phyloP scores from a whole-genome alignment of 2,113 vertebrate species.

The Amia ocellicauda region DNA sequence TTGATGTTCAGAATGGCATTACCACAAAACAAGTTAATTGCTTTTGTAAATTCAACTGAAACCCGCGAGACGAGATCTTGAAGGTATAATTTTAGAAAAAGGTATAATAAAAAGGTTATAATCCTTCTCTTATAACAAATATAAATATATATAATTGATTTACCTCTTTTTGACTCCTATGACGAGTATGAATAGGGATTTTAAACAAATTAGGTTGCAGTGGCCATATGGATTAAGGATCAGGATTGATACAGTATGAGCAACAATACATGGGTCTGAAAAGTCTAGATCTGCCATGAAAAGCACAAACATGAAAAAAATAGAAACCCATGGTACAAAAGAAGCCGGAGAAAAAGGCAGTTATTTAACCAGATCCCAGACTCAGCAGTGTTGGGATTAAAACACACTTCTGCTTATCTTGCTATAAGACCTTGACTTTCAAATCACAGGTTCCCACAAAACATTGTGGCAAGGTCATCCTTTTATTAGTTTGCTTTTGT shows the following conservation, averaged over 20 bases:
- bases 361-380: constrained; percentile 68
- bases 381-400: constrained; percentile 71
- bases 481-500: constrained; percentile 58
- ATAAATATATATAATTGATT: too few relatives aligned
- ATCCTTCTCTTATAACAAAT: constrained; percentile 38
- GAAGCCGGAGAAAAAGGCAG: constrained; percentile 59
- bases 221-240: constrained; percentile 40
- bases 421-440: constrained; percentile 61
- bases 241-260: constrained; percentile 57
- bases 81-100: constrained; percentile 39
- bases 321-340: constrained; percentile 63
- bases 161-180: too few relatives aligned
- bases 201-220: too few relatives aligned
- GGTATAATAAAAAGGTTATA: constrained; percentile 29
- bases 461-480: constrained; percentile 62
- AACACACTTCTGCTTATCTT: constrained; percentile 66
- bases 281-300: constrained; percentile 52
- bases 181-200: too few relatives aligned
- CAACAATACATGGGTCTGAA: constrained; percentile 60
- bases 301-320: constrained; percentile 49
- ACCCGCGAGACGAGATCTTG: constrained; percentile 48
- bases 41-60: constrained; percentile 56
- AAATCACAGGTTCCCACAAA: constrained; percentile 60
- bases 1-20: constrained; percentile 40
- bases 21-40: constrained; percentile 47